A percentile compares a stretch with the other conserved stretches of the same genome.
Evolutionary conservation across 2,113 vertebrate species (phyloP).

Genomic region (Menura novaehollandiae): DNA sequence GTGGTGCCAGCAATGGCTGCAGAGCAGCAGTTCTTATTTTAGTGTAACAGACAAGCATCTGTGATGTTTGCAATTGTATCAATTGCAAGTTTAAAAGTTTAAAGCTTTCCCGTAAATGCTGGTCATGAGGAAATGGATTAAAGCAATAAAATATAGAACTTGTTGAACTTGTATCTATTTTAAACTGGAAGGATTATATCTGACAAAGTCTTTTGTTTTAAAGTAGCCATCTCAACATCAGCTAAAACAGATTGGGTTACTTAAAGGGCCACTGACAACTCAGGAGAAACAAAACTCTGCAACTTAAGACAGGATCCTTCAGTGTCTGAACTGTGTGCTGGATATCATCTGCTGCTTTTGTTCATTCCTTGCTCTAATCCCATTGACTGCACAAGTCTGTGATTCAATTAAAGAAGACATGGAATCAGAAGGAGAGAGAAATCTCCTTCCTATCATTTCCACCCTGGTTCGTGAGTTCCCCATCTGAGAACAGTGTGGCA

Average conservation of each 20-base stretch:
- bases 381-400: background rate
- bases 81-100: slow-evolving; percentile 47
- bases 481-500: accelerated
- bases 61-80: background rate
- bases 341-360: background rate
- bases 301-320: background rate
- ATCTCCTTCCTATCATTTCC: background rate
- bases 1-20: background rate
- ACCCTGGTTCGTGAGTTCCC: background rate
- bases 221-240: slow-evolving; percentile 14
- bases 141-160: slow-evolving; percentile 66
- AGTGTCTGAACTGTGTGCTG: background rate
- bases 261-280: slow-evolving; percentile 35
- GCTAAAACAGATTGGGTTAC: slow-evolving; percentile 58
- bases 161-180: slow-evolving; percentile 58
- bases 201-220: slow-evolving; percentile 62
- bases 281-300: background rate
- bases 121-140: slow-evolving; percentile 68
- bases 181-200: slow-evolving; percentile 55
- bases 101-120: slow-evolving; percentile 51
- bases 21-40: background rate
- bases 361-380: background rate
- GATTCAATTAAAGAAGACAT: background rate
- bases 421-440: background rate
- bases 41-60: background rate